These are phyloP conservation scores for Bombus pascuorum DNA, from an alignment of 1,140 invertebrate species.

Conservation along the genomic window DNA sequence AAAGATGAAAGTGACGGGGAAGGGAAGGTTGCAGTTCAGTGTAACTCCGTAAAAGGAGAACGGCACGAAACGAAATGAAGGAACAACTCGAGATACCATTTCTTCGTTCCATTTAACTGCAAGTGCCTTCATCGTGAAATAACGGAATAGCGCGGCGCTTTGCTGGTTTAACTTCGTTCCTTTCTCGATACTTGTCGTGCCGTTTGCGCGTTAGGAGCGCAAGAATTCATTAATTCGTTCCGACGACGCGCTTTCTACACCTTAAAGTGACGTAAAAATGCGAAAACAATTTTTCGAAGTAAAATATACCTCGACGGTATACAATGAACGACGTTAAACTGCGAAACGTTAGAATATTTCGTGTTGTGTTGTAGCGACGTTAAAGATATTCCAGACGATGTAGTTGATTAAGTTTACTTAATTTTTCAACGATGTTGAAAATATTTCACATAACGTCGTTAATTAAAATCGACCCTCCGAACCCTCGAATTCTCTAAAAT, in stretches of 20 bases:
- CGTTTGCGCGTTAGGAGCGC: slow-evolving; percentile 29
- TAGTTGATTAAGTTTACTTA: background rate
- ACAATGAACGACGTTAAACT: background rate
- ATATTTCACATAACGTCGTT: no score
- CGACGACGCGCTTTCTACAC: background rate
- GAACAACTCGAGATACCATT: slow-evolving; percentile 27
- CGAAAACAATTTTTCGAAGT: background rate
- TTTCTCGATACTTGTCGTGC: slow-evolving; percentile 31
- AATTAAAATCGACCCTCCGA: no score
- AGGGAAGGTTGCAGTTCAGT: background rate
- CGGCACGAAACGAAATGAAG: slow-evolving; percentile 2
- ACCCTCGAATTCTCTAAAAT: no score
- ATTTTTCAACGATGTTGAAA: no score
- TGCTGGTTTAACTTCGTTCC: slow-evolving; percentile 31
- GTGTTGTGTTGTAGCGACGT: background rate
- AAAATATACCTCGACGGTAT: background rate
- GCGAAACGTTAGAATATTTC: background rate
- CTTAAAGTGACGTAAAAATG: slow-evolving; percentile 1
- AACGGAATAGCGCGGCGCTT: slow-evolving; percentile 26
- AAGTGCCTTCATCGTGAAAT: slow-evolving; percentile 36
- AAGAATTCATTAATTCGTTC: slow-evolving; percentile 32
- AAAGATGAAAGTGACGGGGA: background rate
- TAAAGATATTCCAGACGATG: background rate
- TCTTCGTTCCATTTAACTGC: slow-evolving; percentile 37
- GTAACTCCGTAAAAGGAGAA: background rate